A percentile compares a stretch with the other conserved stretches of the same genome.
Conservation (phyloP, 2,113 vertebrate species). For the Charina bottae region DNA sequence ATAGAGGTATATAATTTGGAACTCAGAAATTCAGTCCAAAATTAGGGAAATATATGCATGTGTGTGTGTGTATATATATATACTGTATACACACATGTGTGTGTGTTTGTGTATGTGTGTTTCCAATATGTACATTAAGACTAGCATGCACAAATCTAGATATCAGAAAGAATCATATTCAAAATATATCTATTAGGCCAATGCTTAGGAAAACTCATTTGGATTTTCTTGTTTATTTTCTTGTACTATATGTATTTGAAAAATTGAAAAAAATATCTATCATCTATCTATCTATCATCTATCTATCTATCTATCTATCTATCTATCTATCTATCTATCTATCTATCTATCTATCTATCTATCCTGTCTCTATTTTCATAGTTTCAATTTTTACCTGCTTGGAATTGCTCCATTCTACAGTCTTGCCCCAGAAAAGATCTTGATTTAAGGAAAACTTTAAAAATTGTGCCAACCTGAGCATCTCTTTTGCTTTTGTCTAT, state of each 20-base stretch:
- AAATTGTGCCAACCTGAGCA: background rate
- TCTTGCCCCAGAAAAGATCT: background rate
- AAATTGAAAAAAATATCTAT: too few relatives aligned
- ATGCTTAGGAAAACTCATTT: too few relatives aligned
- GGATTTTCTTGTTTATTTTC: background rate
- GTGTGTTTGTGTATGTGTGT: too few relatives aligned
- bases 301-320: background rate
- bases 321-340: background rate
- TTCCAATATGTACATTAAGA: too few relatives aligned
- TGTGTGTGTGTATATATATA: too few relatives aligned
- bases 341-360: background rate
- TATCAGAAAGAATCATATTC: background rate
- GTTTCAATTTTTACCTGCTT: background rate
- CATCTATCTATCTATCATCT: background rate
- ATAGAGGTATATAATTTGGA: background rate
- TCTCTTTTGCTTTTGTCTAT: background rate
- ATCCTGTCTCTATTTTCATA: background rate
- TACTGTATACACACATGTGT: too few relatives aligned
- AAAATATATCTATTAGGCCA: background rate
- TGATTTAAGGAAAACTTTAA: background rate
- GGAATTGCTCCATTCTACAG: background rate
- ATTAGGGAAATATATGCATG: too few relatives aligned
- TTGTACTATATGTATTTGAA: too few relatives aligned
- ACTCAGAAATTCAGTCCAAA: background rate
- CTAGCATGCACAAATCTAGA: too few relatives aligned